A percentile compares a stretch with the other conserved stretches of the same genome.
Conservation (phyloP, 2,797 vertebrate species). For the Melanotaenia boesemani region DNA sequence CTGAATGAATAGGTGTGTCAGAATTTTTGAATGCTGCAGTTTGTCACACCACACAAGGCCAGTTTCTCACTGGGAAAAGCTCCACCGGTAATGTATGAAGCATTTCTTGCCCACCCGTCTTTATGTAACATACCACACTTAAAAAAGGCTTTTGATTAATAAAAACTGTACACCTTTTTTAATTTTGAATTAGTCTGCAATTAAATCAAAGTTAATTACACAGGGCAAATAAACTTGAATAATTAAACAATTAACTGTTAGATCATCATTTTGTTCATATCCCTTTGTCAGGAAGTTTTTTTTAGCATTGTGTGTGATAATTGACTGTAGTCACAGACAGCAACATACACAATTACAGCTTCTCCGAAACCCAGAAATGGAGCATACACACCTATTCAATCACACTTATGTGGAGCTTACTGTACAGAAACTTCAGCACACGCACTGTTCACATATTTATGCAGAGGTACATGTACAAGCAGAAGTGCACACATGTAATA, state of each 20-base stretch:
- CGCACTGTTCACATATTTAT: constrained; percentile 8
- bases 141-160: too few relatives aligned
- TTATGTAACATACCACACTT: background rate
- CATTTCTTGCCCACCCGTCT: background rate
- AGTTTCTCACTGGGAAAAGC: background rate
- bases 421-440: constrained; percentile 34
- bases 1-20: background rate
- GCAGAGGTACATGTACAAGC: constrained; percentile 39
- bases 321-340: constrained; percentile 34
- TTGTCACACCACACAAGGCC: too few relatives aligned
- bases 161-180: too few relatives aligned
- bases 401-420: constrained; percentile 26
- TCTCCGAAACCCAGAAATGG: constrained; percentile 47
- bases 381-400: constrained; percentile 24
- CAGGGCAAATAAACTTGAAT: background rate
- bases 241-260: background rate
- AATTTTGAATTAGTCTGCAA: background rate
- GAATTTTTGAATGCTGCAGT: background rate
- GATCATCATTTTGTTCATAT: background rate
- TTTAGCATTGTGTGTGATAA: background rate
- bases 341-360: constrained; percentile 41
- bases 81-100: background rate
- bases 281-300: background rate
- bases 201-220: background rate
- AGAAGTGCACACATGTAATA: constrained; percentile 36